Conservation (phyloP, 2,797 vertebrate species). For the Acipenser transmontanus region DNA sequence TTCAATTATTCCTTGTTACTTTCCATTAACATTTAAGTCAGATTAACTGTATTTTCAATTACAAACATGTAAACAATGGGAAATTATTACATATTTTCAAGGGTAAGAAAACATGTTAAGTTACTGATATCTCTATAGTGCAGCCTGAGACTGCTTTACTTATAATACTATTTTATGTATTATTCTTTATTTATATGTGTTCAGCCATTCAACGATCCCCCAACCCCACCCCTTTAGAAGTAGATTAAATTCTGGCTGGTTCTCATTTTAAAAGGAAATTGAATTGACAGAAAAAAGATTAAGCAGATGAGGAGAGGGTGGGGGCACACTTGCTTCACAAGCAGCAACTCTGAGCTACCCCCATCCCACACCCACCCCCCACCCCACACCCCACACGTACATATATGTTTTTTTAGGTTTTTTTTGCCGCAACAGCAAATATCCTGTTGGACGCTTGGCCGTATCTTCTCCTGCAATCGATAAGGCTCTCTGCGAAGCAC, state of each 20-base stretch:
- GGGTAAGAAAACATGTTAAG: too few species aligned
- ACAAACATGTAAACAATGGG: too few species aligned
- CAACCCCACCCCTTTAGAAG: slow-evolving; percentile 45
- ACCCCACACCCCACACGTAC: too few species aligned
- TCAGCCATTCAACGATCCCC: slow-evolving; percentile 14
- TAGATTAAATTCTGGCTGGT: slow-evolving; percentile 73
- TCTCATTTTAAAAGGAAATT: slow-evolving; percentile 80
- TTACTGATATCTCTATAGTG: slow-evolving; percentile 47
- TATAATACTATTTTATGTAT: slow-evolving; percentile 42
- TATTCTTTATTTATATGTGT: slow-evolving; percentile 38
- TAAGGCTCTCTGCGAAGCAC: slow-evolving; percentile 74
- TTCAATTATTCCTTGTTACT: too few species aligned
- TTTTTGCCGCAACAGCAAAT: slow-evolving; percentile 87
- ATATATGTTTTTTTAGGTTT: slow-evolving; percentile 19
- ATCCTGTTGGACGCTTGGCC: slow-evolving; percentile 78
- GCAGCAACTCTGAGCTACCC: slow-evolving; percentile 25
- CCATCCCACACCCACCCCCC: too few species aligned
- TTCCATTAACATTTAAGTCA: too few species aligned
- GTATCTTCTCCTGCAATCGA: slow-evolving; percentile 83
- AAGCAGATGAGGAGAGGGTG: slow-evolving; percentile 31
- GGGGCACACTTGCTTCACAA: slow-evolving; percentile 19
- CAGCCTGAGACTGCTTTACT: slow-evolving; percentile 50
- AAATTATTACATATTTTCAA: too few species aligned
- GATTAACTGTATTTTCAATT: too few species aligned
- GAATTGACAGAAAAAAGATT: slow-evolving; percentile 76